A percentile compares a stretch with the other conserved stretches of the same genome.
Evolutionary conservation across 2,797 vertebrate genomes (phyloP).

Genomic region (Holocentrus rufus): DNA sequence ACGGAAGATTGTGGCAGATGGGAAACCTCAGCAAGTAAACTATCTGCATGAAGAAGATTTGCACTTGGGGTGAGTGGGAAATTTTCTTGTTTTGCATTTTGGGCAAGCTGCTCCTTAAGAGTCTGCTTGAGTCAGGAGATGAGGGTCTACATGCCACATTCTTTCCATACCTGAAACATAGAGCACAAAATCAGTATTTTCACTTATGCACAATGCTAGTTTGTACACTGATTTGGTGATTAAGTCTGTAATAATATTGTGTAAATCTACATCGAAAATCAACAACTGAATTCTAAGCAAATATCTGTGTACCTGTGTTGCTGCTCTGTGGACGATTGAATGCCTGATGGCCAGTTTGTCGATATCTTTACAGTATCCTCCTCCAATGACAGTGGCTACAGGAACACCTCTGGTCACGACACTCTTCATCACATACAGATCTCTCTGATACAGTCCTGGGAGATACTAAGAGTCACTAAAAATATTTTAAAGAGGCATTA

Average conservation of each 20-base stretch:
- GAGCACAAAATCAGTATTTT: constrained; percentile 19
- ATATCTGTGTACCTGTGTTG: constrained; percentile 59
- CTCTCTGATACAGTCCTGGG: constrained; percentile 72
- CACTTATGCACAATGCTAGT: neutral
- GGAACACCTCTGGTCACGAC: constrained; percentile 68
- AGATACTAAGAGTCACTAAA: neutral
- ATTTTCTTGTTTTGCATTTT: no score
- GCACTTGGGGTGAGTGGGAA: no score
- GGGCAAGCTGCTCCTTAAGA: no score
- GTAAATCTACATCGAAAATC: neutral
- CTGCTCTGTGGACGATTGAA: constrained; percentile 78
- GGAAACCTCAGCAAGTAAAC: no score
- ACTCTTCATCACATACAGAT: constrained; percentile 75
- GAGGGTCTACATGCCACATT: constrained; percentile 61
- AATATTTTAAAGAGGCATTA: neutral
- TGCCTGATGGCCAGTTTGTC: constrained; percentile 74
- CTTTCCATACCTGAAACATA: constrained; percentile 74
- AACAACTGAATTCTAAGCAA: neutral
- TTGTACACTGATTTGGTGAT: neutral
- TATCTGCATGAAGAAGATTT: no score
- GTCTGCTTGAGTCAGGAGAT: neutral
- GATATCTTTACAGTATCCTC: constrained; percentile 74
- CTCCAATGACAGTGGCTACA: constrained; percentile 73
- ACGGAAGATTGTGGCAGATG: no score
- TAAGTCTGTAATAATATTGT: no score